Percentiles rank a stretch among this genome's conserved stretches.
Evolutionary conservation across 1,140 invertebrate species (phyloP).

Genomic region (Agrilus planipennis): DNA sequence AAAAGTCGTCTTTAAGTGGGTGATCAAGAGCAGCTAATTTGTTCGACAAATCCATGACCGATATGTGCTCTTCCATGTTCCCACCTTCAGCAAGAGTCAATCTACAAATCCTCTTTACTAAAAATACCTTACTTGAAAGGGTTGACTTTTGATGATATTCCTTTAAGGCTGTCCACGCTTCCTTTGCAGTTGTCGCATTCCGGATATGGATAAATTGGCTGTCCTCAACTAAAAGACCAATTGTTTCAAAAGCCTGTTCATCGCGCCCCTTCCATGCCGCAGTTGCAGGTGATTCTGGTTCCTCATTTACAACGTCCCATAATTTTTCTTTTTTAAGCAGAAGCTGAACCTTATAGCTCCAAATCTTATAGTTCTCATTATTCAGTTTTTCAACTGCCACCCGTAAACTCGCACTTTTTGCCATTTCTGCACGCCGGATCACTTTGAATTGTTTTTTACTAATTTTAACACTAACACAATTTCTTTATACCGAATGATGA

Average conservation of each 20-base stretch:
- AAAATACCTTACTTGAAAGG: conserved; percentile 4
- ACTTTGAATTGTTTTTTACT: too few species aligned
- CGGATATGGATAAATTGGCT: conserved; percentile 6
- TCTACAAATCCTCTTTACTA: conserved; percentile 3
- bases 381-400: conserved; percentile 5
- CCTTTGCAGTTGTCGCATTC: conserved; percentile 2
- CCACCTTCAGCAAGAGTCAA: conserved; percentile 5
- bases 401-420: too few species aligned
- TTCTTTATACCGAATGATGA: too few species aligned
- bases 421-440: too few species aligned
- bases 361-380: conserved; percentile 1
- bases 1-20: conserved; percentile 6
- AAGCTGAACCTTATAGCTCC: conserved; percentile 2
- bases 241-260: conserved; percentile 4
- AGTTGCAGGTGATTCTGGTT: not conserved
- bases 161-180: conserved; percentile 5
- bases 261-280: conserved; percentile 3
- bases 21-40: conserved; percentile 2
- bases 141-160: conserved; percentile 9
- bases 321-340: conserved; percentile 5
- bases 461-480: too few species aligned
- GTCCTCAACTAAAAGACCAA: conserved; percentile 5
- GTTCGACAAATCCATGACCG: not conserved
- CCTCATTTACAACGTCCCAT: not conserved
- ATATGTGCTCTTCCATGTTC: conserved; percentile 7